Conservation (phyloP, 1,140 invertebrate species). For the Lasioglossum baleicum region DNA sequence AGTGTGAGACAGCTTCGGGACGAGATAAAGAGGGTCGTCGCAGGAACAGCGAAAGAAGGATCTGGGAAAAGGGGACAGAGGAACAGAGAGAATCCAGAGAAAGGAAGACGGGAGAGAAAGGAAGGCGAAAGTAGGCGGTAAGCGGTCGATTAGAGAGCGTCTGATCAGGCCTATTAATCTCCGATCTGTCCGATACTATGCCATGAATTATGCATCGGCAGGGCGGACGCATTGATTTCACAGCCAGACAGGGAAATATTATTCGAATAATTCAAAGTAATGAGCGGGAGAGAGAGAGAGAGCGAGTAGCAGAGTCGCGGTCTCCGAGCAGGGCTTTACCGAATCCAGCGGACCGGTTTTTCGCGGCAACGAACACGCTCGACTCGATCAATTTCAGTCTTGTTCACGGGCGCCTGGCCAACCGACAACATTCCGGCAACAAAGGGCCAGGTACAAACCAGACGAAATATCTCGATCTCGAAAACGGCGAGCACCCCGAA, state of each 20-base stretch:
- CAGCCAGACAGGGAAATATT: slow-evolving; percentile 74
- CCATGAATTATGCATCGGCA: slow-evolving; percentile 75
- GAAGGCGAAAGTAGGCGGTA: slow-evolving; percentile 51
- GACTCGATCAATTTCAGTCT: neutral
- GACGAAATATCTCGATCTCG: too few species aligned
- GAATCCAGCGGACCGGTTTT: neutral
- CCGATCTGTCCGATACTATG: slow-evolving; percentile 71
- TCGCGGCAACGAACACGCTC: slow-evolving; percentile 1
- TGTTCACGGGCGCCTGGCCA: neutral
- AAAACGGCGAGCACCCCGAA: too few species aligned
- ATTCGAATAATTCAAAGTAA: slow-evolving; percentile 78
- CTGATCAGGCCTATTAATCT: slow-evolving; percentile 75
- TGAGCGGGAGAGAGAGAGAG: slow-evolving; percentile 56
- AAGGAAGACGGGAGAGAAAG: neutral
- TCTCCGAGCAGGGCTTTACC: slow-evolving; percentile 27
- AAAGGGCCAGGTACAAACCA: neutral
- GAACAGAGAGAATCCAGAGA: neutral
- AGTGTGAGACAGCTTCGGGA: slow-evolving; percentile 15
- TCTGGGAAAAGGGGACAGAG: neutral
- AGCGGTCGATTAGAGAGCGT: slow-evolving; percentile 72
- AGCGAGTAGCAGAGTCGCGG: slow-evolving; percentile 3
- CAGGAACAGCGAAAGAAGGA: neutral
- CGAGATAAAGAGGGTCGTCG: slow-evolving; percentile 19
- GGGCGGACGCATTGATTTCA: slow-evolving; percentile 75
- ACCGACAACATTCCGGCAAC: neutral